phyloP scores from a whole-genome alignment of 2,797 vertebrate genomes.

The Tragopan temminckii region DNA sequence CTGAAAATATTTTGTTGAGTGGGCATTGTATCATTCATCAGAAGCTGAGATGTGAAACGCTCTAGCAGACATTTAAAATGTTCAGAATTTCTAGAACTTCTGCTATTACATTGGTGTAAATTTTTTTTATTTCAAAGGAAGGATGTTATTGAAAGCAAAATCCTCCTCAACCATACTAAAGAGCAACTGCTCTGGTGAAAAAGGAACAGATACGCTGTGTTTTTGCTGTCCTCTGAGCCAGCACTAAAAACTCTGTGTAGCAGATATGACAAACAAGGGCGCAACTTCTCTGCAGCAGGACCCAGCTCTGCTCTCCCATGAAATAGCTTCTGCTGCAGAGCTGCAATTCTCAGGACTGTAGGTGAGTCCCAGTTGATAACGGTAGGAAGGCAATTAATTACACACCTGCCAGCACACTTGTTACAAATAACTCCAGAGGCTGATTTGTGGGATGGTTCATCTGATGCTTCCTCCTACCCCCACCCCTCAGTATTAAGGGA shows the following conservation, averaged over 20 bases:
- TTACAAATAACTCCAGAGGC: not conserved
- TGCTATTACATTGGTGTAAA: not conserved
- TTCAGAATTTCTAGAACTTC: not conserved
- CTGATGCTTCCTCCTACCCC: not conserved
- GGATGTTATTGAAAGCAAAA: not conserved
- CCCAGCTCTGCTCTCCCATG: too few relatives aligned
- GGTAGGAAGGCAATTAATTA: not conserved
- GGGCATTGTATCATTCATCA: not conserved
- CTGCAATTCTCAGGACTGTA: accelerated
- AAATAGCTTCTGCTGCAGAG: too few relatives aligned
- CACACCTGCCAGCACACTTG: not conserved
- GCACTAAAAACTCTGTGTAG: not conserved
- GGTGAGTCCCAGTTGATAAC: not conserved
- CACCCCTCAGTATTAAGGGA: not conserved
- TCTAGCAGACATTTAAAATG: not conserved
- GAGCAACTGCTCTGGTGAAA: not conserved
- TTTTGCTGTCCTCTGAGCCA: not conserved
- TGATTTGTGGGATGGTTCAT: not conserved
- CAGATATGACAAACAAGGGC: not conserved
- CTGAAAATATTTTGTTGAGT: not conserved
- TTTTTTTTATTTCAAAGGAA: not conserved
- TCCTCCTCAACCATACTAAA: not conserved
- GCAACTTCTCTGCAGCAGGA: accelerated
- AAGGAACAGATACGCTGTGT: not conserved
- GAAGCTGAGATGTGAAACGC: not conserved